Evolutionary conservation across 2,888 invertebrate species (phyloP), one percentile per base, ranked within the genome.

Genomic region (Meloe dianella): DNA sequence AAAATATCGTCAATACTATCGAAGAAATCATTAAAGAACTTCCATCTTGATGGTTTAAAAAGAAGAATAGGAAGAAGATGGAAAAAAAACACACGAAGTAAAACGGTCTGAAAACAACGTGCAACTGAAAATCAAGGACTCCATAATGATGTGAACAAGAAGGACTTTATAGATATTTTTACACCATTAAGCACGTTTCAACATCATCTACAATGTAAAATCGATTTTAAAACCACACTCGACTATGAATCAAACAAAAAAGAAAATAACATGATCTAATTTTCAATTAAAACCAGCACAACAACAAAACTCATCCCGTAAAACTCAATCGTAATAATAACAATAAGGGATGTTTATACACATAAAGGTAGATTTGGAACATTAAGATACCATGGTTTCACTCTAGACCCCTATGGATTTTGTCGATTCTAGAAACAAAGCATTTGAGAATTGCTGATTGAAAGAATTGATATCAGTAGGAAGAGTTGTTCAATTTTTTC

Each of bases 181-280:
- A 56, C 63, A 68, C 71, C 68, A 70, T 72, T 72, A 72, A 65
- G 71, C 72, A 71, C 72, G 72, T 72, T 71, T 66, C 65, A 56
- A 67, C 68, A 65, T 57, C 71, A 66, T 68, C 67, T 69, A 64
- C 68, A 12, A 7, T 12, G 2, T 35, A 35, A 1, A 35, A 22
- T 10, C 12, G 17, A 56, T 27, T 27, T 4, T 20, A 27, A 1
- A 56, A 24, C 4, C 2, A 27, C 2, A 27, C 2, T 27, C 27
- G n/a, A n/a, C n/a, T n/a, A n/a, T n/a, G n/a, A n/a, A n/a, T 27
- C 27, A 27, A 27, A 2, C 27, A 4, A 27, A 27, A 27, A 22
- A 27, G 9, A 27, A 29, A 57, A 57, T 24, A 27, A 27, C 7
- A 30, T 30, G 30, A 7, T 4, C 27, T 27, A 2, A 27, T 3